These are phyloP conservation scores for Neolamprologus sp. DNA, from an alignment of 2,113 vertebrate species.

Conservation along the genomic window DNA sequence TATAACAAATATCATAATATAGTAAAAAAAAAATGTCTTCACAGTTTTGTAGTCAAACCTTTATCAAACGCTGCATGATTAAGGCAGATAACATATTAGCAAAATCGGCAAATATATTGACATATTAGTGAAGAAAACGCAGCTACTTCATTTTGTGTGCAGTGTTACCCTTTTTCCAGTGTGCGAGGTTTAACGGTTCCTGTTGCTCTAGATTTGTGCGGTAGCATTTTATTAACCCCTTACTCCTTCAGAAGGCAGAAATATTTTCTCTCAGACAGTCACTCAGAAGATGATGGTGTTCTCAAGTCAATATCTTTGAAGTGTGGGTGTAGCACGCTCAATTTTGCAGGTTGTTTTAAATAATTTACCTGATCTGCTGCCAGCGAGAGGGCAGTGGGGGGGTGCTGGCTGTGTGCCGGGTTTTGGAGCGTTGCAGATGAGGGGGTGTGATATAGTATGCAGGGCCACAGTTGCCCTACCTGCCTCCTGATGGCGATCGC, in stretches of 20 bases:
- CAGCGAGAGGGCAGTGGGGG: slow-evolving; percentile 10
- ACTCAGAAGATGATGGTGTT: slow-evolving; percentile 18
- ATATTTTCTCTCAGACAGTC: slow-evolving; percentile 17
- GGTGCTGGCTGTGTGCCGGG: not conserved
- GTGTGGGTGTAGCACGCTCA: slow-evolving; percentile 32
- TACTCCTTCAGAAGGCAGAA: not conserved
- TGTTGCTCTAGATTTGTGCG: not conserved
- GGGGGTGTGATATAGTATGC: slow-evolving; percentile 1
- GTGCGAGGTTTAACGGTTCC: not conserved
- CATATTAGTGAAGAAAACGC: not conserved
- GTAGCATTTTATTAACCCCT: not conserved
- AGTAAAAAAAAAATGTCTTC: not conserved
- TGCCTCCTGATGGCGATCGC: slow-evolving; percentile 34
- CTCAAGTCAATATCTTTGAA: slow-evolving; percentile 53
- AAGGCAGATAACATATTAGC: not conserved
- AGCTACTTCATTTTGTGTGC: not conserved
- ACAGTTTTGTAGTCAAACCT: not conserved
- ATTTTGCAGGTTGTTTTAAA: slow-evolving; percentile 64
- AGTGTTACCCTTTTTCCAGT: not conserved
- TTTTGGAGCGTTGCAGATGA: not conserved
- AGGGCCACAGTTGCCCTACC: slow-evolving; percentile 12
- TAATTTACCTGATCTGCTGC: slow-evolving; percentile 51
- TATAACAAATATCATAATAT: not conserved
- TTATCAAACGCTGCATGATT: not conserved
- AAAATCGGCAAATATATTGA: not conserved